Evolutionary conservation across 2,888 invertebrate species (phyloP), one percentile per base, ranked within the genome.

Genomic region (Limnephilus auricula): DNA sequence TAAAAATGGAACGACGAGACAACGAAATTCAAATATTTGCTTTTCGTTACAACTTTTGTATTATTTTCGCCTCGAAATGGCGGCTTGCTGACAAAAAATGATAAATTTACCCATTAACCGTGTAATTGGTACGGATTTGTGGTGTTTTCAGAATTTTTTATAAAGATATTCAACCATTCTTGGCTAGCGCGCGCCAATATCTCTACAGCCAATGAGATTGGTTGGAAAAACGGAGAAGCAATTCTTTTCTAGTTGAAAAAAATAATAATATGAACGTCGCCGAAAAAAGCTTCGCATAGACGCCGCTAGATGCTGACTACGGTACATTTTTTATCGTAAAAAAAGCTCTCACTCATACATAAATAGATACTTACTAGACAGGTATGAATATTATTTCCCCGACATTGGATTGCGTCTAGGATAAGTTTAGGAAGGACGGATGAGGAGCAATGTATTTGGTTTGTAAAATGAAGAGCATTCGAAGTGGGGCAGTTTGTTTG

Each of bases 61-160:
- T 82, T 82, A 37, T 82, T 82, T 82, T 80, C 34, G 25, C n/a
- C 18, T 84, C 37, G 90, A 45, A 90, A 90, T 82, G 78, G 90
- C 88, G 80, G 82, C 82, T 32, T 12, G 84, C 85, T 30, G 32
- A 13, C 45, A 89, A 92, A 92, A 92, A 92, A 91, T 91, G 88
- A 88, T 91, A 90, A 91, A 88, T 91, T 90, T 86, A 85, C 90
- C 90, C 92, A 89, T 92, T 92, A 83, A 83, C 45, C 90, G 88
- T 91, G 92, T 92, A 92, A 92, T 92, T 92, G 92, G 91, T 88
- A 90, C 30, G 84, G 90, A 87, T 91, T 90, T 90, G 91, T 92
- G 80, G 89, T 50, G 80, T 89, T 80, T 34, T 65, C 83, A 13
- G 90, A 10, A 31, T 90, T 84, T 84, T 90, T 89, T 65, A 25